phyloP scores from a whole-genome alignment of 2,888 invertebrate species.

The Drosophila formosana region DNA sequence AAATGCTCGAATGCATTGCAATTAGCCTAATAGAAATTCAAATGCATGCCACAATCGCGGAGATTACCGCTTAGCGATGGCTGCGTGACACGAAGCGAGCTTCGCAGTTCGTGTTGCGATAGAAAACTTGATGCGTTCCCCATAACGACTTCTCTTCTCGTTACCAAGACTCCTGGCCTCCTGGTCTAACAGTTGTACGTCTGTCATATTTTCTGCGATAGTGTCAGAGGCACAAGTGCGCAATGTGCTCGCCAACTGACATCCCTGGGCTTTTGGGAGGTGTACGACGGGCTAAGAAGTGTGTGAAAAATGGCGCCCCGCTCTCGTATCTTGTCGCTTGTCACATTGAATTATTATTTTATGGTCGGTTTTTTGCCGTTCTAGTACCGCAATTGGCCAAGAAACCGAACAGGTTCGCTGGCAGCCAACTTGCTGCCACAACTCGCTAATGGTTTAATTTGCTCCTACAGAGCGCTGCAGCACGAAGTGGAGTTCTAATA shows the following conservation, averaged over 20 bases:
- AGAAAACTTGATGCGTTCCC: not conserved
- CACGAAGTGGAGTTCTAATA: not conserved
- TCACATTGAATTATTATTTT: constrained; percentile 80
- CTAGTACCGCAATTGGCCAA: constrained; percentile 54
- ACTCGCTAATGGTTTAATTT: constrained; percentile 71
- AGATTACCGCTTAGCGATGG: constrained; percentile 52
- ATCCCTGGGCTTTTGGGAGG: constrained; percentile 19
- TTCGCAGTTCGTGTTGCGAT: not conserved
- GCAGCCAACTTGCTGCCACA: constrained; percentile 26
- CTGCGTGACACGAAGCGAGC: constrained; percentile 4
- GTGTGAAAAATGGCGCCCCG: constrained; percentile 76
- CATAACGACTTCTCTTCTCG: not conserved
- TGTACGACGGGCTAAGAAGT: constrained; percentile 26
- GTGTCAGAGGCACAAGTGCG: constrained; percentile 69
- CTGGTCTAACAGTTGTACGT: constrained; percentile 56
- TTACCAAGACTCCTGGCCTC: constrained; percentile 3
- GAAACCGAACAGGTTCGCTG: constrained; percentile 67
- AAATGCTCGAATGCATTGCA: constrained; percentile 61
- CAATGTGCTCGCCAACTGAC: constrained; percentile 53
- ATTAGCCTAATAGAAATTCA: constrained; percentile 79
- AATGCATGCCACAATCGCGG: constrained; percentile 60
- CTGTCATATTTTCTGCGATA: constrained; percentile 76
- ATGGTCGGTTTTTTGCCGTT: constrained; percentile 56
- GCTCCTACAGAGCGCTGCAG: not conserved
- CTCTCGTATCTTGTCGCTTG: constrained; percentile 72